Base-by-base conservation (phyloP, 2,797 vertebrate genomes). In the Mycteria americana region DNA sequence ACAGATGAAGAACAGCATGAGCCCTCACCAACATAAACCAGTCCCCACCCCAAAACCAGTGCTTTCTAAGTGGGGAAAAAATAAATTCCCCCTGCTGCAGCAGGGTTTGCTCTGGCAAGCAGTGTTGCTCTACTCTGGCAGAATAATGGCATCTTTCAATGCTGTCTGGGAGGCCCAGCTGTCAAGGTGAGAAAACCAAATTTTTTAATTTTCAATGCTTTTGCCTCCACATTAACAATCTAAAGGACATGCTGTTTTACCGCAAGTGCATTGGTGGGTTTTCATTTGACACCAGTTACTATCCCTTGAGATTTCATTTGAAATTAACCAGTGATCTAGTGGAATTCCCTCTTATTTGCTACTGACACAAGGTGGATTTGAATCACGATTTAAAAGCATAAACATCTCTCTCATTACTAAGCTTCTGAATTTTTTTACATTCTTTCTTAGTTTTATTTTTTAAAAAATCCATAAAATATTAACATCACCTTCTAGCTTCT, bases 41-140 rank as follows among this genome's bases (percentile, higher is more conserved):
- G 24, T 27, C 24, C 3, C 15, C 17, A 57, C 3, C 2, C 16
- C 5, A 50, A 57, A 69, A 65, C 5, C 1, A 0, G 5, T 41
- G 23, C 11, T 85, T 83, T 67, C 12, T 37, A 28, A 41, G 25
- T 22, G 6, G 18, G 13, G 19, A n/a, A 74, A 85, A 82, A 87
- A 19, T 37, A 35, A 43, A 41, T 78, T 51, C 41, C 33, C 53
- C 18, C 10, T 30, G 22, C 25, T 51, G 33, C 24, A 70, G 33
- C 2, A 60, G 7, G 13, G 9, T 87, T 77, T 68, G 9, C 7
- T 64, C 62, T 72, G 41, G 25, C 33, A 86, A 74, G 83, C 4
- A 27, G 8, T 46, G 27, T 39, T 62, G 13, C 6, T 70, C 23
- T 85, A 4, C 30, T 90, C n/a, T 84, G 39, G 10, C 8, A 2